These are phyloP conservation scores for Enteromius paludinosus DNA, from an alignment of 2,797 vertebrate genomes.

Conservation along the genomic window DNA sequence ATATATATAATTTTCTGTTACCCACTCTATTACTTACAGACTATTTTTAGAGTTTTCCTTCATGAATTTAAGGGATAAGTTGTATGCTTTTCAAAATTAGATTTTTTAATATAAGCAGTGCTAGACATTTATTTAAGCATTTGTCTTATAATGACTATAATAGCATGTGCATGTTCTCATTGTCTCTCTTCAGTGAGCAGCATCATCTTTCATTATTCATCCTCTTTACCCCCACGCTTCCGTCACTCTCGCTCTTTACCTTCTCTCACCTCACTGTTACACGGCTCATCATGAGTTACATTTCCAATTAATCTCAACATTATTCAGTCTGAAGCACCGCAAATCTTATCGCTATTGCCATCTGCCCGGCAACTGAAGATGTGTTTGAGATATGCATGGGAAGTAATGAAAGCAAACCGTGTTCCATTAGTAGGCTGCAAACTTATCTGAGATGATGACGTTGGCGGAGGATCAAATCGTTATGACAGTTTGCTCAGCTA, in stretches of 20 bases:
- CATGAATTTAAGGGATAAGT: slow-evolving; percentile 73
- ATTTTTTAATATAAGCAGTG: slow-evolving; percentile 59
- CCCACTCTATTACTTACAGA: slow-evolving; percentile 76
- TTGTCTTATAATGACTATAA: slow-evolving; percentile 75
- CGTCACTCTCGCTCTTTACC: slow-evolving; percentile 43
- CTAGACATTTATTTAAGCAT: slow-evolving; percentile 65
- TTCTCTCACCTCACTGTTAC: slow-evolving; percentile 52
- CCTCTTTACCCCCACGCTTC: background rate
- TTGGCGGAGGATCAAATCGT: slow-evolving; percentile 22
- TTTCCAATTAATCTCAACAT: slow-evolving; percentile 70
- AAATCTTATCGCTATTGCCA: slow-evolving; percentile 54
- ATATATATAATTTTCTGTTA: slow-evolving; percentile 86
- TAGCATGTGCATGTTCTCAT: slow-evolving; percentile 65
- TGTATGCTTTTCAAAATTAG: slow-evolving; percentile 70
- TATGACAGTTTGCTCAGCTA: slow-evolving; percentile 11
- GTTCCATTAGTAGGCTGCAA: slow-evolving; percentile 20
- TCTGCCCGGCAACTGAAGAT: slow-evolving; percentile 54
- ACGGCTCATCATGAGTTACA: slow-evolving; percentile 65
- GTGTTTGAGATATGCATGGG: slow-evolving; percentile 34
- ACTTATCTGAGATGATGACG: background rate
- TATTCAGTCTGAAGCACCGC: slow-evolving; percentile 38
- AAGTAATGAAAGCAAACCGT: slow-evolving; percentile 29
- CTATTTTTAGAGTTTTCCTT: slow-evolving; percentile 75
- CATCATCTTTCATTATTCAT: slow-evolving; percentile 27
- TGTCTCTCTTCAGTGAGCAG: slow-evolving; percentile 56